These are phyloP conservation scores for Drosophila stalkeri DNA, from an alignment of 2,888 invertebrate species.

Conservation along the genomic window DNA sequence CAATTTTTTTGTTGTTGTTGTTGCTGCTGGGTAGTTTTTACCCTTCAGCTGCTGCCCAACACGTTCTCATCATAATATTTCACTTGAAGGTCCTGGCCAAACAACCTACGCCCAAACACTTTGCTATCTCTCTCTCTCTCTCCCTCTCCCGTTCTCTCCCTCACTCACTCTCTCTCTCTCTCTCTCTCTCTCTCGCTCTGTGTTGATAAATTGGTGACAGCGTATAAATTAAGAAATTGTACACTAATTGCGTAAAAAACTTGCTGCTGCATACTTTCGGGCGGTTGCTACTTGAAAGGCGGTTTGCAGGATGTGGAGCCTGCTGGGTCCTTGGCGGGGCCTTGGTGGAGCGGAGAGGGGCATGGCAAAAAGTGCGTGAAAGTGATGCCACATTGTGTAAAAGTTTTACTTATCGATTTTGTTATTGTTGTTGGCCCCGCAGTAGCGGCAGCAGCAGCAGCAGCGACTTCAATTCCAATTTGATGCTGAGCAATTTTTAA, in stretches of 20 bases:
- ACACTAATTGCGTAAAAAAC: constrained; percentile 83
- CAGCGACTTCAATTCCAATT: constrained; percentile 69
- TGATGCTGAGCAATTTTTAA: constrained; percentile 71
- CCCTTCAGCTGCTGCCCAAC: constrained; percentile 49
- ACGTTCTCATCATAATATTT: constrained; percentile 76
- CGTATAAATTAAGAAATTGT: constrained; percentile 83
- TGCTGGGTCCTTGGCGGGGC: neutral
- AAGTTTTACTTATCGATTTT: constrained; percentile 77
- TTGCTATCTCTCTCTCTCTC: constrained; percentile 12
- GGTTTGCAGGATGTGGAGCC: neutral
- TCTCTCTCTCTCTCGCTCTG: constrained; percentile 22
- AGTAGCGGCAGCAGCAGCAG: constrained; percentile 12
- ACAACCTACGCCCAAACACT: constrained; percentile 11
- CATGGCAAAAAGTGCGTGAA: constrained; percentile 68
- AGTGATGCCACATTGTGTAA: constrained; percentile 72
- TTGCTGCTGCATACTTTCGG: constrained; percentile 72
- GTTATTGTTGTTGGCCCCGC: constrained; percentile 46
- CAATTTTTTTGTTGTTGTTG: too few species aligned
- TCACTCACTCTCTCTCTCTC: constrained; percentile 10
- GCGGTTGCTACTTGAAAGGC: constrained; percentile 56
- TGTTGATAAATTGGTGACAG: constrained; percentile 83
- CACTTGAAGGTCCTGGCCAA: constrained; percentile 47
- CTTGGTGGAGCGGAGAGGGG: neutral
- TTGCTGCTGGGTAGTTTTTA: constrained; percentile 22
- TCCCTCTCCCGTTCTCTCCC: constrained; percentile 8